These are phyloP conservation scores for Calidris pugnax DNA, from an alignment of 2,113 vertebrate genomes.

Conservation along the genomic window DNA sequence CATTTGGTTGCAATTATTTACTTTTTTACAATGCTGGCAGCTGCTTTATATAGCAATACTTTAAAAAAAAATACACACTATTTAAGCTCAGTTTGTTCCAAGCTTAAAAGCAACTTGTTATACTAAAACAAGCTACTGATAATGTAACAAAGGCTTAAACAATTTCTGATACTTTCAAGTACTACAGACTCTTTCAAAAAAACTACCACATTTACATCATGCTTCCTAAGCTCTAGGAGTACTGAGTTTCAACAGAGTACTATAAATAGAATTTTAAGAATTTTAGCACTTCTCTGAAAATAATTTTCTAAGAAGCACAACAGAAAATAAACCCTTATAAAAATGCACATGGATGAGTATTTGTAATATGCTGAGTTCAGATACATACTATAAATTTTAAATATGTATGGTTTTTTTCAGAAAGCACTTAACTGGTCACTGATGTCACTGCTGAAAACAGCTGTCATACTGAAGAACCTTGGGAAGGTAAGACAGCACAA, in stretches of 20 bases:
- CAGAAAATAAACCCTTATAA: neutral
- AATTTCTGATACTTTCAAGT: neutral
- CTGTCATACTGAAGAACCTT: neutral
- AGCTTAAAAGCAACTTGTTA: neutral
- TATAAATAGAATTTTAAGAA: neutral
- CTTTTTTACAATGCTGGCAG: neutral
- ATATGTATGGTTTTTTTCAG: neutral
- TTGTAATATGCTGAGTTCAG: neutral
- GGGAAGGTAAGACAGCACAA: neutral
- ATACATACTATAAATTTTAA: neutral
- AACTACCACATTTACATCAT: neutral
- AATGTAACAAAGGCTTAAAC: neutral
- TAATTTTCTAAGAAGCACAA: neutral
- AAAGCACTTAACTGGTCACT: neutral
- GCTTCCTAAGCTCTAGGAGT: neutral
- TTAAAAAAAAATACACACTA: neutral
- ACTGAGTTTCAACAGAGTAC: neutral
- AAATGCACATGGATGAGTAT: neutral
- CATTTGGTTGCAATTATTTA: constrained; percentile 30
- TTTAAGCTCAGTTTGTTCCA: neutral
- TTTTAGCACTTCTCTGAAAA: neutral
- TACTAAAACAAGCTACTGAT: neutral
- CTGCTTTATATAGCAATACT: neutral
- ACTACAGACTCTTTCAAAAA: neutral
- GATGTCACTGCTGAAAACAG: constrained; percentile 48